Evolutionary conservation across 1,140 invertebrate species (phyloP).

Genomic region (Drosophila neocordata): DNA sequence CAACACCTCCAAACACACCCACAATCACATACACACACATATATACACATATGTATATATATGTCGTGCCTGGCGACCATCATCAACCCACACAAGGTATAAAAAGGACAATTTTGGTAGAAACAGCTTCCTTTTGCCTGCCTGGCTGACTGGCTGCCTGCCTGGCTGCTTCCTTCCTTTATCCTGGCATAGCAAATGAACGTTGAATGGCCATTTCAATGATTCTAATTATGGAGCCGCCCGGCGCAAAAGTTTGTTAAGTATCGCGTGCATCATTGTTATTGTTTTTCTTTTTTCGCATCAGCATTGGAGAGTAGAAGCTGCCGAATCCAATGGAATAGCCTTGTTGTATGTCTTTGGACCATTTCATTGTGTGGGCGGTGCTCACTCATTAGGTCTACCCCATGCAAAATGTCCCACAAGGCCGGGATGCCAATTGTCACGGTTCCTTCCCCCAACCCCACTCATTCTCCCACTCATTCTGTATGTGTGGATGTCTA

Average conservation of each 20-base stretch:
- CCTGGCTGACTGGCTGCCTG: too few relatives aligned
- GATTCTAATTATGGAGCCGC: constrained; percentile 73
- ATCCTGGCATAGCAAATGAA: constrained; percentile 49
- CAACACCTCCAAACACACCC: constrained; percentile 61
- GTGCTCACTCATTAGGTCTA: constrained; percentile 68
- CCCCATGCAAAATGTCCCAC: constrained; percentile 69
- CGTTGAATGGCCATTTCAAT: constrained; percentile 70
- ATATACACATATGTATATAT: constrained; percentile 8
- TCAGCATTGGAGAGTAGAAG: not conserved
- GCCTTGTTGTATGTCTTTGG: constrained; percentile 46
- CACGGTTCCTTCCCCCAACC: constrained; percentile 32
- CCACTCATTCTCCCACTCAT: constrained; percentile 10
- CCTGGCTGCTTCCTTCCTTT: constrained; percentile 3
- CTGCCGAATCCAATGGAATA: constrained; percentile 27
- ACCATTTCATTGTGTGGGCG: constrained; percentile 59
- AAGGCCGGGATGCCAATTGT: constrained; percentile 62
- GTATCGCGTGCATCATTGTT: constrained; percentile 78
- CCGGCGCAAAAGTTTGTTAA: constrained; percentile 72
- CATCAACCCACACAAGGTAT: constrained; percentile 12
- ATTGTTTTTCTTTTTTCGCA: constrained; percentile 57
- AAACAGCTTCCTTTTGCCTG: constrained; percentile 6
- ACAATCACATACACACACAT: constrained; percentile 8
- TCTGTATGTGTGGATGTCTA: constrained; percentile 42
- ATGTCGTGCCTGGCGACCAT: constrained; percentile 58
- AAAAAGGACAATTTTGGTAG: constrained; percentile 46